Base-by-base conservation (phyloP, 1,140 invertebrate species). In the Lysiphlebus fabarum region DNA sequence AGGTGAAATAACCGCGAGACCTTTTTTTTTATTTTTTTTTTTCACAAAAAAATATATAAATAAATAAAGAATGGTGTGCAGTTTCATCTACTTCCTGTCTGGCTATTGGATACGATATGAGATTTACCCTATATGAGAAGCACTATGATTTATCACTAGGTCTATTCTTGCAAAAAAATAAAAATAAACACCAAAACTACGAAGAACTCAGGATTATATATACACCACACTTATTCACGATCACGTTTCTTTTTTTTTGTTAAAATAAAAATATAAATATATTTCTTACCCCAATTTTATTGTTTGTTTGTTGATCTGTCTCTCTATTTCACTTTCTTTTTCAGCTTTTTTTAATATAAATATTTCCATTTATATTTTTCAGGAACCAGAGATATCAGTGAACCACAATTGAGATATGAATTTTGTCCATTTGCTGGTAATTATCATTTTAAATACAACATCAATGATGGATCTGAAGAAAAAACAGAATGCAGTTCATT, bases 381-480 rank as follows among this genome's bases (percentile, higher is more conserved):
- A 85, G 84, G 84, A 71, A 82, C 77, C 6, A 81, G 74, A 65
- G 82, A 83, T 58, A 63, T 79, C 47, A 77, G 74, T 8, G 82
- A 79, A 9, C 64, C 71, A 53, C 63, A 73, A 12, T 79, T 83
- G 12, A 75, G 75, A 54, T 83, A 85, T 53, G 83, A 86, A 58
- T 88, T 86, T 66, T 89, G 87, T 54, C 86, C 87, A 6, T 81
- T 89, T 54, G 82, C 83, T 43, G 86, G 86, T 11, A 82, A 82
- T 55, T 89, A 83, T 71, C 80, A 81, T 50, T 84, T 87, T 61
- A 83, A 79, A 12, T 88, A 87, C 65, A 81, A 78, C 43, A 72
- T 82, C 4, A 82, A 84, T 58, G 82, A 84, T 62, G 79, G 80
- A 5, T 71, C 80, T 5, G 77, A 81, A 9, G 76, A 73, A 33